phyloP scores from a whole-genome alignment of 2,113 vertebrate species.

The Leiothrix lutea region DNA sequence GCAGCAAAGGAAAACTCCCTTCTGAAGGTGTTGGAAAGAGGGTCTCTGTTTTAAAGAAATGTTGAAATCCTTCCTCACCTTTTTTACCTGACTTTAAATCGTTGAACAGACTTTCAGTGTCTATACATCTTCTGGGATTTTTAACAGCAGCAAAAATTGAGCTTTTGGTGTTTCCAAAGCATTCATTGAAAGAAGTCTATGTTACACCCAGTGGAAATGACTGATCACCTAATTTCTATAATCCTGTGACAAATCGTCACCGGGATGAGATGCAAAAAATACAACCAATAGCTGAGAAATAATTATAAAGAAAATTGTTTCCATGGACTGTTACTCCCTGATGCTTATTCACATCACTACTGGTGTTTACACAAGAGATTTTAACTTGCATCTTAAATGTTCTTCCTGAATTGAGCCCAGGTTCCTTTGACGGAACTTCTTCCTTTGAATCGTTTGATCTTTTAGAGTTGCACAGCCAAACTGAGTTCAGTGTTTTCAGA shows the following conservation, averaged over 20 bases:
- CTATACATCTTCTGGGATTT: conserved; percentile 16
- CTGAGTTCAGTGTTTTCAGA: not conserved
- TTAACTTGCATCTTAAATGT: not conserved
- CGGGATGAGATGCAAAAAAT: not conserved
- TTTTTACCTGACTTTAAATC: conserved; percentile 57
- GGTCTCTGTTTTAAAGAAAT: conserved; percentile 56
- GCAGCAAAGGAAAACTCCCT: conserved; percentile 54
- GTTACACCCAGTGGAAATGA: not conserved
- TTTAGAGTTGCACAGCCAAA: not conserved
- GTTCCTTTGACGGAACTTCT: not conserved
- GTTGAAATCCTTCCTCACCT: conserved; percentile 45
- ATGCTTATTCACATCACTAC: not conserved
- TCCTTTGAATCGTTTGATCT: not conserved
- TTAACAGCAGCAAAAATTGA: conserved; percentile 21
- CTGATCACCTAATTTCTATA: conserved; percentile 2
- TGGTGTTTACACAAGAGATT: not conserved
- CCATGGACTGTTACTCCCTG: not conserved
- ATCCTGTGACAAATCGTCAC: not conserved
- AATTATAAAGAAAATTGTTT: not conserved
- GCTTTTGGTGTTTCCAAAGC: not conserved
- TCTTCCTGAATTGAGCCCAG: not conserved
- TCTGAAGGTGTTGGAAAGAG: conserved; percentile 47
- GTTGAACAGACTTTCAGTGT: conserved; percentile 58
- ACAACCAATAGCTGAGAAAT: not conserved
- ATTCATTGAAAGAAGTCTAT: not conserved